These are phyloP conservation scores for Dipodomys ordii DNA, from an alignment of 2,113 vertebrate genomes.

Conservation along the genomic window DNA sequence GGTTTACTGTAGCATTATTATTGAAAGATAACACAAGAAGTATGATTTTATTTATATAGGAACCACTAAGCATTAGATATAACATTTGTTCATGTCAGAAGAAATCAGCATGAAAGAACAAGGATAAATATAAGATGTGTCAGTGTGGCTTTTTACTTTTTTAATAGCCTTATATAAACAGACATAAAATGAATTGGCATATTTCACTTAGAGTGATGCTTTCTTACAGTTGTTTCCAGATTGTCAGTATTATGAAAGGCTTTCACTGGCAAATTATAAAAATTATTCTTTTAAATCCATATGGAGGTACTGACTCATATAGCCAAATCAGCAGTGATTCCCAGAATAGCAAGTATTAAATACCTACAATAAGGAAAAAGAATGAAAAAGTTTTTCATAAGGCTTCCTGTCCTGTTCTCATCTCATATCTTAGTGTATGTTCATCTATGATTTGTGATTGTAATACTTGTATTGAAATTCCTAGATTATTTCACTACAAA, in stretches of 20 bases:
- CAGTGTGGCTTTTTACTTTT: slow-evolving; percentile 67
- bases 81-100: slow-evolving; percentile 54
- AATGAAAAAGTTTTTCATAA: neutral
- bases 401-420: neutral
- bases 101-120: slow-evolving; percentile 57
- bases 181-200: slow-evolving; percentile 50
- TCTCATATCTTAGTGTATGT: neutral
- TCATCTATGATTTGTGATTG: neutral
- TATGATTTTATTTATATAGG: neutral
- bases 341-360: slow-evolving; percentile 17
- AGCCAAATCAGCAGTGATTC: slow-evolving; percentile 11
- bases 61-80: slow-evolving; percentile 20
- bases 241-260: slow-evolving; percentile 55
- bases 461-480: rapidly evolving
- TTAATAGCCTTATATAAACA: slow-evolving; percentile 69
- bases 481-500: neutral
- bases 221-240: slow-evolving; percentile 56
- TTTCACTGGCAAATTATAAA: slow-evolving; percentile 63
- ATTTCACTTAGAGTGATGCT: slow-evolving; percentile 55
- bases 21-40: neutral
- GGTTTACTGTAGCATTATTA: neutral
- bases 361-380: neutral
- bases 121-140: slow-evolving; percentile 58
- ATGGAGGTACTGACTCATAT: slow-evolving; percentile 65
- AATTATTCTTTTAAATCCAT: slow-evolving; percentile 66